These are phyloP conservation scores for Pheosia tremula DNA, from an alignment of 2,888 invertebrate genomes.

Conservation along the genomic window DNA sequence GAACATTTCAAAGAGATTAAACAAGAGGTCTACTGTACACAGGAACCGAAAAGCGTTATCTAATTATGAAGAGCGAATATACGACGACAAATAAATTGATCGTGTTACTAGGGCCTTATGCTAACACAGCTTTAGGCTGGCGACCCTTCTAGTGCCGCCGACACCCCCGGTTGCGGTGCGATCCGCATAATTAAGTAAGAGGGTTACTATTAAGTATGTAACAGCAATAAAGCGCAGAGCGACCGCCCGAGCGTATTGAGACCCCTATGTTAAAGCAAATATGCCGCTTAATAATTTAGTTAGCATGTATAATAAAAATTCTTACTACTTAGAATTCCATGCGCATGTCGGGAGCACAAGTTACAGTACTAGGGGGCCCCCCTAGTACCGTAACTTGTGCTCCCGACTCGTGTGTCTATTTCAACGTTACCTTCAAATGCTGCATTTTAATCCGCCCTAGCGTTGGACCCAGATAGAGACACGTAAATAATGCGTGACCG, in stretches of 20 bases:
- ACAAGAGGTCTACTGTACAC: conserved; percentile 21
- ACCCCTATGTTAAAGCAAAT: conserved; percentile 63
- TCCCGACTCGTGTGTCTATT: too few species aligned
- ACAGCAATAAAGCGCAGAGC: conserved; percentile 71
- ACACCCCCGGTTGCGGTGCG: conserved; percentile 56
- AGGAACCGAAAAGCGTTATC: conserved; percentile 42
- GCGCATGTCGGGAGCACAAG: too few species aligned
- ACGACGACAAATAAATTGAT: conserved; percentile 70
- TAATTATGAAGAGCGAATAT: conserved; percentile 57
- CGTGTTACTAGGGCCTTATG: conserved; percentile 65
- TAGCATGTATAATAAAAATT: conserved; percentile 34
- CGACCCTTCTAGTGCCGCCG: conserved; percentile 57
- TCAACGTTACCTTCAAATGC: too few species aligned
- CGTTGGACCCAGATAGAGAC: too few species aligned
- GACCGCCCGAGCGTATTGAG: conserved; percentile 57
- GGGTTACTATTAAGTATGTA: conserved; percentile 80
- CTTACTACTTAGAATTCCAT: too few species aligned
- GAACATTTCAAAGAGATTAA: conserved; percentile 24
- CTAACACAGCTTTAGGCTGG: conserved; percentile 60
- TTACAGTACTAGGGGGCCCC: too few species aligned
- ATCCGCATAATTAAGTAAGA: conserved; percentile 80
- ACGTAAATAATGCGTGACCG: too few species aligned
- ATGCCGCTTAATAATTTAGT: conserved; percentile 62
- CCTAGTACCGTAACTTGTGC: too few species aligned
- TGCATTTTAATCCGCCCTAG: too few species aligned